These are phyloP conservation scores for Galaxea fascicularis DNA, from an alignment of 92 coral and sea anemone genomes.

Conservation along the genomic window DNA sequence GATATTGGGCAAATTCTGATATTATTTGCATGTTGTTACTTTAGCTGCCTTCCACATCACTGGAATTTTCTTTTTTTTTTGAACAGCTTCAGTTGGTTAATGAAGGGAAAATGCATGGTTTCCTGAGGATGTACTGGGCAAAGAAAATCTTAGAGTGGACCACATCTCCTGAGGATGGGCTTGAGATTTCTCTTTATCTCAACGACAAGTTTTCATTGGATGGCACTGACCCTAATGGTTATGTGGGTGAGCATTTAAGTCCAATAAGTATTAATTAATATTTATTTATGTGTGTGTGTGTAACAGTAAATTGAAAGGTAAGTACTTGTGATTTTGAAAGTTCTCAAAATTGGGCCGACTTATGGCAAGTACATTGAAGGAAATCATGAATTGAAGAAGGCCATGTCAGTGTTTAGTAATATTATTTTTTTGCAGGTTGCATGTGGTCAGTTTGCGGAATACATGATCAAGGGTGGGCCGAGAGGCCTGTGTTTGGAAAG, in stretches of 20 bases:
- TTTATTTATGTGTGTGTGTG: neutral
- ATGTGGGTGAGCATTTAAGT: conserved; percentile 67
- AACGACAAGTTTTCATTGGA: conserved; percentile 81
- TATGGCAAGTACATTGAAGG: too few relatives aligned
- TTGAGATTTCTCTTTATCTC: conserved; percentile 72
- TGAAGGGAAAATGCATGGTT: conserved; percentile 87
- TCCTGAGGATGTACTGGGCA: conserved; percentile 90
- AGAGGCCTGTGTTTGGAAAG: conserved; percentile 81
- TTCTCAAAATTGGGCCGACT: too few relatives aligned
- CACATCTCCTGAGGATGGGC: conserved; percentile 73
- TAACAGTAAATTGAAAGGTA: neutral
- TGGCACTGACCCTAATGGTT: conserved; percentile 88
- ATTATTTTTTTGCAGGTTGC: conserved; percentile 52
- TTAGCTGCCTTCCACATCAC: too few relatives aligned
- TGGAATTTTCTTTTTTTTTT: too few relatives aligned
- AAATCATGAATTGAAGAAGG: too few relatives aligned
- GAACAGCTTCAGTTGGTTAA: conserved; percentile 78
- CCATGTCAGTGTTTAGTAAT: neutral
- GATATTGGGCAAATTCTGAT: too few relatives aligned
- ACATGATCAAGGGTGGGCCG: conserved; percentile 87
- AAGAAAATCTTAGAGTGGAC: conserved; percentile 93
- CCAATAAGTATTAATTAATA: neutral
- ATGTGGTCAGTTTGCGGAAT: conserved; percentile 91
- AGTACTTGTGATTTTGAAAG: too few relatives aligned
- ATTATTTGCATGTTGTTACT: too few relatives aligned